phyloP scores from a whole-genome alignment of 2,888 invertebrate genomes.

The Argyra leucocephala region DNA sequence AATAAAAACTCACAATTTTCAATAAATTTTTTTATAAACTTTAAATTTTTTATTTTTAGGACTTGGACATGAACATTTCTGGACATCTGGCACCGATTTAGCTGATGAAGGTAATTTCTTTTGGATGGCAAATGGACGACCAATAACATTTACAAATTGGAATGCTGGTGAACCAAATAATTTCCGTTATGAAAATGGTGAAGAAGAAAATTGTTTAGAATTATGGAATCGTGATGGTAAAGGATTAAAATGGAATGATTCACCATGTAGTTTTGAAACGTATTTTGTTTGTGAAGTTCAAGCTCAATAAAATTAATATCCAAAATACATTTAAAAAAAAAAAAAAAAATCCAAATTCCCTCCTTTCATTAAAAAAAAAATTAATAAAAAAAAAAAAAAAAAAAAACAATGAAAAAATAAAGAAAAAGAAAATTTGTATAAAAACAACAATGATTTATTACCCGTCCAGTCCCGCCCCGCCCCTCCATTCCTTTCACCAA shows the following conservation, averaged over 20 bases:
- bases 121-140: constrained; percentile 86
- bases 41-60: constrained; percentile 52
- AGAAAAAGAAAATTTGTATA: too few species aligned
- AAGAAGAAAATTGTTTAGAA: constrained; percentile 85
- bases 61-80: constrained; percentile 82
- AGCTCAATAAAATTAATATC: constrained; percentile 28
- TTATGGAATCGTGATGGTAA: constrained; percentile 85
- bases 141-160: constrained; percentile 85
- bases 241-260: constrained; percentile 88
- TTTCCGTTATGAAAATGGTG: constrained; percentile 80
- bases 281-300: constrained; percentile 84
- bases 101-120: constrained; percentile 86
- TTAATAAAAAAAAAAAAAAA: too few species aligned
- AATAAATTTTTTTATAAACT: not conserved
- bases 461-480: too few species aligned
- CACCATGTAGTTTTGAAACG: constrained; percentile 86
- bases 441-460: too few species aligned
- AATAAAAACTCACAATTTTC: not conserved
- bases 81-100: constrained; percentile 85
- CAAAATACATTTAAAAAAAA: too few species aligned
- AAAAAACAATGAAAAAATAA: too few species aligned
- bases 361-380: too few species aligned
- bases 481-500: too few species aligned
- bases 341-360: too few species aligned
- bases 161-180: constrained; percentile 90